Evolutionary conservation across 2,888 invertebrate genomes (phyloP).

Genomic region (Prenolepis imparis): DNA sequence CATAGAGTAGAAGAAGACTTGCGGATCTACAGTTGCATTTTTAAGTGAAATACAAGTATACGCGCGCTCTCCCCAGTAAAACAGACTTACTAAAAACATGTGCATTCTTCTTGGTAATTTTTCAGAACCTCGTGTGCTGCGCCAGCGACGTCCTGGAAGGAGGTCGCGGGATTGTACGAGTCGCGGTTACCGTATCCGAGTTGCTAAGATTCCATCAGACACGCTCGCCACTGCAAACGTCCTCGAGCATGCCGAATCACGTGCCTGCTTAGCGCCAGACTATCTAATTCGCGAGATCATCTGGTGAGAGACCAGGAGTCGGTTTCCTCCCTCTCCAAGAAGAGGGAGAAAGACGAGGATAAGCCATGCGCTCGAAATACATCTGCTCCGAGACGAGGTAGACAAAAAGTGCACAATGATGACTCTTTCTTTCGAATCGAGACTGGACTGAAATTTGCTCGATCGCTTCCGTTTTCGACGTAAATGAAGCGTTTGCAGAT

Average conservation of each 20-base stretch:
- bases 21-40: neutral
- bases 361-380: slow-evolving; percentile 32
- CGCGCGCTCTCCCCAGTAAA: neutral
- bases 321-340: neutral
- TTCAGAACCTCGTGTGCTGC: slow-evolving; percentile 96
- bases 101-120: slow-evolving; percentile 75
- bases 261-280: slow-evolving; percentile 81
- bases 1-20: neutral
- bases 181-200: slow-evolving; percentile 96
- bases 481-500: neutral
- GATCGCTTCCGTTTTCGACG: neutral
- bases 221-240: slow-evolving; percentile 83
- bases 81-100: slow-evolving; percentile 24
- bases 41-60: neutral
- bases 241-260: slow-evolving; percentile 78
- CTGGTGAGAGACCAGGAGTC: neutral
- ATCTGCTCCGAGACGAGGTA: neutral
- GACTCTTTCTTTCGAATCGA: neutral
- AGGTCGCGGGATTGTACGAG: slow-evolving; percentile 94
- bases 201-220: slow-evolving; percentile 90
- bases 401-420: neutral
- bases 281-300: slow-evolving; percentile 68
- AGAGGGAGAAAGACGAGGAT: slow-evolving; percentile 6
- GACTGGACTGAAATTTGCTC: slow-evolving; percentile 6
- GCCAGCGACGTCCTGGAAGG: slow-evolving; percentile 97